Conservation (phyloP, 2,797 vertebrate species). For the Poeciliopsis turneri region DNA sequence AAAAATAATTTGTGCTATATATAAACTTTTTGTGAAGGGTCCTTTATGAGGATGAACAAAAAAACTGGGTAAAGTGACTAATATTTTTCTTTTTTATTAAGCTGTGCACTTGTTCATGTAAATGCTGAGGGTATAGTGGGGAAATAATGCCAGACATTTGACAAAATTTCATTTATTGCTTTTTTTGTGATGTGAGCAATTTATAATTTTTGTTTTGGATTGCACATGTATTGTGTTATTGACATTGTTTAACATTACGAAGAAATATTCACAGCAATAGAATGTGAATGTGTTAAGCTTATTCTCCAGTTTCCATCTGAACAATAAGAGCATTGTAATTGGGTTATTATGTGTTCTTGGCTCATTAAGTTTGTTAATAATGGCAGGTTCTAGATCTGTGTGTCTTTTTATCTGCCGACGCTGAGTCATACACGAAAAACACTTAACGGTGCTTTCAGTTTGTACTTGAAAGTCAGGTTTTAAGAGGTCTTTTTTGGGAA, state of each 20-base stretch:
- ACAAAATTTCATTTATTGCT: neutral
- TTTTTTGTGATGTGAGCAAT: neutral
- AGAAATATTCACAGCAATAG: neutral
- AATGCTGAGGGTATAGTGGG: neutral
- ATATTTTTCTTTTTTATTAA: neutral
- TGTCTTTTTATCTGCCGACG: neutral
- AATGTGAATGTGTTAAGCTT: neutral
- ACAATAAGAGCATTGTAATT: neutral
- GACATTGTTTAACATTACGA: neutral
- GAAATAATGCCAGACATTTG: neutral
- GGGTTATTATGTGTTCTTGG: neutral
- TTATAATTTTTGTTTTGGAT: neutral
- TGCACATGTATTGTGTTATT: neutral
- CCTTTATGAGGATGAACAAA: neutral
- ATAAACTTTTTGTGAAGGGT: neutral
- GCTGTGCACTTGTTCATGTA: constrained; percentile 2
- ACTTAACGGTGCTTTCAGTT: neutral
- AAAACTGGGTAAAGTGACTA: neutral
- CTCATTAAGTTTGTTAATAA: neutral
- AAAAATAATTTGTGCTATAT: neutral
- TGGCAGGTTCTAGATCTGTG: too few relatives aligned
- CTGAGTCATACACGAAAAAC: too few relatives aligned
- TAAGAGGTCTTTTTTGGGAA: neutral
- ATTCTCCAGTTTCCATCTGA: neutral
- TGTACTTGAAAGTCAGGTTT: neutral